Evolutionary conservation across 1,140 invertebrate genomes (phyloP), one percentile per base, ranked within the genome.

Genomic region (Paracyclopina nana): DNA sequence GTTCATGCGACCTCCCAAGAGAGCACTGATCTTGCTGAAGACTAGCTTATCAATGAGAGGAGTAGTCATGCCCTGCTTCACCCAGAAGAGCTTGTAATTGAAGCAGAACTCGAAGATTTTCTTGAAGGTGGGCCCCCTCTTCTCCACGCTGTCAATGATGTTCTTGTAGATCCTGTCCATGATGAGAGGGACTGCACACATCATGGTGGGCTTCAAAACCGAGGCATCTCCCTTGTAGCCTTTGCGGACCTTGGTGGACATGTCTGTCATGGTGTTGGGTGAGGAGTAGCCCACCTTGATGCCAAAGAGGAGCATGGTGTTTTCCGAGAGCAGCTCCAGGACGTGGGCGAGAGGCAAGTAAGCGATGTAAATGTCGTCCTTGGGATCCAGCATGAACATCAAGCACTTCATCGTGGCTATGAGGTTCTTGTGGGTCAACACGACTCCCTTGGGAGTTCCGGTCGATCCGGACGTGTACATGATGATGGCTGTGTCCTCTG

Each of bases 261-360:
- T 78, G 64, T 98, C 91, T 31, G 94, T 82, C 70, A 98, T 77
- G 0, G 94, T 98, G 18, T 88, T 66, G 0, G 92, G 83, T 0
- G 87, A 88, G 1, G 88, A 95, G 65, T 96, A 99, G 5, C 92
- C 94, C 62, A 98, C 90, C 4, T 79, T 74, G 12, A 91, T 77
- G 24, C 91, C 94, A 61, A 67, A 65, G 12, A 70, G 59, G 44
- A 75, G 55, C 52, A 44, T 24, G 20, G 49, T 40, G 29, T 26
- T 29, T 34, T 55, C 53, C 20, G 46, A 18, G 3, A 11, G 29
- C 38, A 98, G 70, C 67, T 98, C 95, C 57, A 97, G 82, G 1
- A 98, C 91, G 67, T 99, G 95, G 38, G 94, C 94, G 42, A 97
- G 68, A 9, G 94, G 94, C 49, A 99, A 70, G 66, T 94, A 98